Conservation (phyloP, 2,888 invertebrate species). For the Eupithecia abbreviata region DNA sequence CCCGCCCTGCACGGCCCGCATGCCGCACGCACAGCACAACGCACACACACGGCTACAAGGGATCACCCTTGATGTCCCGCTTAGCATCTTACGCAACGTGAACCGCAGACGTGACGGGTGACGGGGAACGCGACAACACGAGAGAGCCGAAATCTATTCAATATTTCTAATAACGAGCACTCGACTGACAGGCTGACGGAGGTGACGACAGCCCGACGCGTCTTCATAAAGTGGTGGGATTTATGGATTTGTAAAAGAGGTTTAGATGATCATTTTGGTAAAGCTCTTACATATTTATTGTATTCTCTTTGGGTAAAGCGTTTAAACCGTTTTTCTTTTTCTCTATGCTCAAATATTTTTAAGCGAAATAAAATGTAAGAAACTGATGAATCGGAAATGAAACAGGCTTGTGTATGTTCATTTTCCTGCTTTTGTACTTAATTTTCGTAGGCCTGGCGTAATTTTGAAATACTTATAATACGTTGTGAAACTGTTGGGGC, state of each 20-base stretch:
- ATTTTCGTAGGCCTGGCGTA: not conserved
- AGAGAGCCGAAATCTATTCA: not conserved
- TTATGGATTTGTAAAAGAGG: constrained; percentile 15
- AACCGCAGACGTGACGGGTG: not conserved
- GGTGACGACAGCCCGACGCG: constrained; percentile 4
- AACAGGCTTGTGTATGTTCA: not conserved
- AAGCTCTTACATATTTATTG: not conserved
- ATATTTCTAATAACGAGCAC: constrained; percentile 5
- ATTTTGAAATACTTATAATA: not conserved
- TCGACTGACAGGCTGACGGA: constrained; percentile 5
- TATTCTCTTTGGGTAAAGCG: not conserved
- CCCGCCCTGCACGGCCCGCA: not conserved
- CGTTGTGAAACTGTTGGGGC: not conserved
- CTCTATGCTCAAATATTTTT: not conserved
- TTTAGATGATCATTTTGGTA: constrained; percentile 9
- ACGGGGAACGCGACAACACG: not conserved
- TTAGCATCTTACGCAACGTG: not conserved
- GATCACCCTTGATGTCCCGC: not conserved
- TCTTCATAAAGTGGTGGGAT: constrained; percentile 1
- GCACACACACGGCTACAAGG: constrained; percentile 4
- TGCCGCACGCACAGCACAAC: not conserved
- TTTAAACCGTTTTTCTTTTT: constrained; percentile 1
- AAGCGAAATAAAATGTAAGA: not conserved
- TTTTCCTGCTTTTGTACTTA: not conserved
- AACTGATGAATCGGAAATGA: not conserved